phyloP scores from a whole-genome alignment of 92 coral and sea anemone species.

The Porites evermanni region DNA sequence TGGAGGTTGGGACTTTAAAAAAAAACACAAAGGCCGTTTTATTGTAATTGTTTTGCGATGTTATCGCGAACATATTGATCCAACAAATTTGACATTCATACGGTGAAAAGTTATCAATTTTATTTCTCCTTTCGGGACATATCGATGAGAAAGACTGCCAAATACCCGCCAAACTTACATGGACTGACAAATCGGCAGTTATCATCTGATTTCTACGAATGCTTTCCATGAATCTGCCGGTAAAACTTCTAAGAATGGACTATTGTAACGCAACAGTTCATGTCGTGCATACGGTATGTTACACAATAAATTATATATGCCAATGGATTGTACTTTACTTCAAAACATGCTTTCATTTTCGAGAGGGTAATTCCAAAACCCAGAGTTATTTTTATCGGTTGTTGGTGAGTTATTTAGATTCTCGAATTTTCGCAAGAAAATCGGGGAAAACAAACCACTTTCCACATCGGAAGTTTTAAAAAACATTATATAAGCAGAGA shows the following conservation, averaged over 20 bases:
- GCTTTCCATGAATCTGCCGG: neutral
- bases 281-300: neutral
- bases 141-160: neutral
- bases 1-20: slow-evolving; percentile 28
- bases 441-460: slow-evolving; percentile 8
- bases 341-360: neutral
- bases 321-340: no score
- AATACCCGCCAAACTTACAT: neutral
- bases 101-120: neutral
- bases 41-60: neutral
- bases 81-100: neutral
- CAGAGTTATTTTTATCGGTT: neutral
- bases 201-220: neutral
- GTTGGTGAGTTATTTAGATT: neutral
- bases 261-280: slow-evolving; percentile 12
- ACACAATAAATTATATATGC: neutral
- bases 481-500: neutral
- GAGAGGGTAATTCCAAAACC: slow-evolving; percentile 8
- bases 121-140: neutral
- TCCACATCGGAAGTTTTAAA: slow-evolving; percentile 17
- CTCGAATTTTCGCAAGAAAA: neutral
- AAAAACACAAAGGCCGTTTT: no score
- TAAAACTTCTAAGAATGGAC: neutral
- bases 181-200: neutral
- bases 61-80: neutral